Evolutionary conservation across 1,140 invertebrate genomes (phyloP).

Genomic region (Danaus melanippus): DNA sequence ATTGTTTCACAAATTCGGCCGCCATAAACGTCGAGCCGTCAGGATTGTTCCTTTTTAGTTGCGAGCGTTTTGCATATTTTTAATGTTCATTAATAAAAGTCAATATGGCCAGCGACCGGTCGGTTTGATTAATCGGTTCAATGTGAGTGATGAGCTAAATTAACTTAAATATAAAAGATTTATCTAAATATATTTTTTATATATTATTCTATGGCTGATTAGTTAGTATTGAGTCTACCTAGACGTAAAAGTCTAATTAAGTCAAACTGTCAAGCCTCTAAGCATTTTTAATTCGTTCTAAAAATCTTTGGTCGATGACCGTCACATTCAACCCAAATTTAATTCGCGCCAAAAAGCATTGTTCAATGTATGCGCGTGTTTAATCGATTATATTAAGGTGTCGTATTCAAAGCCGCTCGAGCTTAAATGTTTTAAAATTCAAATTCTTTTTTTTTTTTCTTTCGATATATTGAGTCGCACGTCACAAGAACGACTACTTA

Average conservation of each 20-base stretch:
- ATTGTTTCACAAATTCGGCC: slow-evolving; percentile 39
- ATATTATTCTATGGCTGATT: neutral
- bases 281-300: slow-evolving; percentile 4
- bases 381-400: slow-evolving; percentile 63
- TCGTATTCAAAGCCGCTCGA: slow-evolving; percentile 36
- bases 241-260: neutral
- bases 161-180: slow-evolving; percentile 9
- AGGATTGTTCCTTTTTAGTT: slow-evolving; percentile 20
- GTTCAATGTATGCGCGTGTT: slow-evolving; percentile 50
- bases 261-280: neutral
- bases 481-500: too few species aligned
- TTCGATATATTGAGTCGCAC: too few species aligned
- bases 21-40: slow-evolving; percentile 20
- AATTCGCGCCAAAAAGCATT: slow-evolving; percentile 42
- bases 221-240: neutral
- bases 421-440: slow-evolving; percentile 35
- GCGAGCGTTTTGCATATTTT: slow-evolving; percentile 46
- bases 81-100: slow-evolving; percentile 56
- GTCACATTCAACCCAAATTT: slow-evolving; percentile 28
- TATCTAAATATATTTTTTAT: neutral
- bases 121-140: slow-evolving; percentile 26
- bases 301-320: slow-evolving; percentile 20
- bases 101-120: slow-evolving; percentile 26
- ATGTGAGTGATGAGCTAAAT: slow-evolving; percentile 18
- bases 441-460: slow-evolving; percentile 13